A percentile compares a stretch with the other conserved stretches of the same genome.
Evolutionary conservation across 2,113 vertebrate genomes (phyloP).

Genomic region (Geothlypis trichas): DNA sequence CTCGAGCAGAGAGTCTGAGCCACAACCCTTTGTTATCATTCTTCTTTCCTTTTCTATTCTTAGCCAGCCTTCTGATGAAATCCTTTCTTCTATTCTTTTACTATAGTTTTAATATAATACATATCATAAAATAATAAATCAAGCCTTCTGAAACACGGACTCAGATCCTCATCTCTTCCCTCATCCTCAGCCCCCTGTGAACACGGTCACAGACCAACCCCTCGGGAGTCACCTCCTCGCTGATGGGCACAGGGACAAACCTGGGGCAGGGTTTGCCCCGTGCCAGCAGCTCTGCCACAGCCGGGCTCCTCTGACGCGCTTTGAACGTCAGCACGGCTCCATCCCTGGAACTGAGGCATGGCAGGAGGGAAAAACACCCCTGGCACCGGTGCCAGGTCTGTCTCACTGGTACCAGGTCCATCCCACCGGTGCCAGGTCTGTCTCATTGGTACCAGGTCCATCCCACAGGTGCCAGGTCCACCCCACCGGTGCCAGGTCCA

Average conservation of each 20-base stretch:
- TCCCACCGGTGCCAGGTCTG: fast-evolving
- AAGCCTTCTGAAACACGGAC: too few species aligned
- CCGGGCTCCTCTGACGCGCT: fast-evolving
- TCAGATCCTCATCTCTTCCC: too few species aligned
- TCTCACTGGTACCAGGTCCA: fast-evolving
- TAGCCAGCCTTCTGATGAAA: too few species aligned
- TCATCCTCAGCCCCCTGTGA: too few species aligned
- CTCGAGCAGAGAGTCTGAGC: too few species aligned
- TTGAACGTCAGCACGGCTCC: fast-evolving
- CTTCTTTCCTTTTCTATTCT: too few species aligned
- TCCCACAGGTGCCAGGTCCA: fast-evolving
- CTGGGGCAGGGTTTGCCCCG: fast-evolving
- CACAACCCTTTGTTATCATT: too few species aligned
- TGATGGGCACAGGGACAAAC: neutral
- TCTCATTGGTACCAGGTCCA: neutral
- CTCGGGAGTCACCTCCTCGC: fast-evolving
- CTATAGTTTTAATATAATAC: too few species aligned
- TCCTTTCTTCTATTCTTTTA: too few species aligned
- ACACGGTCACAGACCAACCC: too few species aligned
- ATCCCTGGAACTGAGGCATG: fast-evolving
- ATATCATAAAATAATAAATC: too few species aligned
- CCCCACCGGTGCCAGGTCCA: fast-evolving
- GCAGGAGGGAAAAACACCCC: neutral
- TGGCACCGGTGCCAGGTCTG: fast-evolving
- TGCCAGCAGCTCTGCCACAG: too few species aligned